A percentile compares a stretch with the other conserved stretches of the same genome.
These are phyloP conservation scores for Microtus richardsoni DNA, from an alignment of 2,113 vertebrate genomes.

Conservation along the genomic window DNA sequence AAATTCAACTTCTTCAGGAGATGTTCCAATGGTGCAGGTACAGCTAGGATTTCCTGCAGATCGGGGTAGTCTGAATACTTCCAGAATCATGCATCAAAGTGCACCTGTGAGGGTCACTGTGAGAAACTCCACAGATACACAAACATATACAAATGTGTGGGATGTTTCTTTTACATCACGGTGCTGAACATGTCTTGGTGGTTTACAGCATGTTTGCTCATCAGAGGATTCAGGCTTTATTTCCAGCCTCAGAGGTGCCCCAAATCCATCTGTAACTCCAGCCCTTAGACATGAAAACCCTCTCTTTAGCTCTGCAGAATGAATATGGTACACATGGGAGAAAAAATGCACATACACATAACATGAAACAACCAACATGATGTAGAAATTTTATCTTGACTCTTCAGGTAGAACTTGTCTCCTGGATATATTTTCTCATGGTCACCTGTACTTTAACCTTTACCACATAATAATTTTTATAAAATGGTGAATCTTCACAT, in stretches of 20 bases:
- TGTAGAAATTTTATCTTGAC: not conserved
- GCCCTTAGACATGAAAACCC: not conserved
- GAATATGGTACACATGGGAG: not conserved
- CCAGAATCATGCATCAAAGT: not conserved
- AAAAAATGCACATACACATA: not conserved
- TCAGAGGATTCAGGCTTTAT: not conserved
- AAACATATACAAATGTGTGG: not conserved
- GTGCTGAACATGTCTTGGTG: not conserved
- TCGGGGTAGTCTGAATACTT: not conserved
- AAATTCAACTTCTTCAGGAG: too few species aligned
- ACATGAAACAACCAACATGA: too few species aligned
- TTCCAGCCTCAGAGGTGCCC: not conserved
- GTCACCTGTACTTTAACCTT: not conserved
- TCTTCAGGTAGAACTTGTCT: not conserved
- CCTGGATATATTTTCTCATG: not conserved
- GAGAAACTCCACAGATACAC: fast-evolving
- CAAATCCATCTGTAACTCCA: not conserved
- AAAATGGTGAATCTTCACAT: not conserved
- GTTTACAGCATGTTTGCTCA: not conserved
- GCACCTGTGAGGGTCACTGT: not conserved
- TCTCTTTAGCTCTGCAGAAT: not conserved
- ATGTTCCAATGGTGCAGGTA: too few species aligned
- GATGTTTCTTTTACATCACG: not conserved
- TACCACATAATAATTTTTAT: not conserved
- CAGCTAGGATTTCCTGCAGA: too few species aligned